phyloP scores from a whole-genome alignment of 2,888 invertebrate genomes.

The Melanostoma mellinum region DNA sequence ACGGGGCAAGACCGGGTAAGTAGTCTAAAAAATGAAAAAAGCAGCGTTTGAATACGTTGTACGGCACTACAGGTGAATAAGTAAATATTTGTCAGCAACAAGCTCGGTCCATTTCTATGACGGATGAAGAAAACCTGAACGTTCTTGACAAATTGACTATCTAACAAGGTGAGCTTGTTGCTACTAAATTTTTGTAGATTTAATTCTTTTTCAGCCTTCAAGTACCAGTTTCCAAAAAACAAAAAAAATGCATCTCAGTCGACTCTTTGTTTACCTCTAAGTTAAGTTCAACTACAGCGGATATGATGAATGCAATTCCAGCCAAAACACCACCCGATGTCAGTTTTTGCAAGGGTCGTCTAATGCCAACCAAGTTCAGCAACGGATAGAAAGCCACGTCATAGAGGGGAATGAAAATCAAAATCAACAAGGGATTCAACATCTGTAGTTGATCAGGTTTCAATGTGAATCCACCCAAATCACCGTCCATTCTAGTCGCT shows the following conservation, averaged over 20 bases:
- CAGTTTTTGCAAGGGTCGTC: constrained; percentile 92
- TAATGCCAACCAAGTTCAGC: constrained; percentile 86
- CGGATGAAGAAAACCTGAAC: too few species aligned
- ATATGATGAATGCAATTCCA: constrained; percentile 92
- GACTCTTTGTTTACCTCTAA: constrained; percentile 84
- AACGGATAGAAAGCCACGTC: constrained; percentile 91
- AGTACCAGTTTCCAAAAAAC: too few species aligned
- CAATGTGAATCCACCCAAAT: constrained; percentile 87
- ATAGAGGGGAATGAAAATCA: constrained; percentile 93
- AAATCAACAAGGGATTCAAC: constrained; percentile 92
- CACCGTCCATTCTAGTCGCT: constrained; percentile 93
- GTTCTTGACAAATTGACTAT: too few species aligned
- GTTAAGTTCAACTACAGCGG: constrained; percentile 91
- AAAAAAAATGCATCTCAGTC: too few species aligned
- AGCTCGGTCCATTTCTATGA: too few species aligned
- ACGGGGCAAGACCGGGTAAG: constrained; percentile 86
- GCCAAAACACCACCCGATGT: constrained; percentile 93
- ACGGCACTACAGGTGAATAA: neutral
- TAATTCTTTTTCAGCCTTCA: too few species aligned
- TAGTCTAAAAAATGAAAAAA: constrained; percentile 82
- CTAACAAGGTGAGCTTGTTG: too few species aligned
- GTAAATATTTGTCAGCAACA: neutral
- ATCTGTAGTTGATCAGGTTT: constrained; percentile 98
- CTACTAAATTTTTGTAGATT: constrained; percentile 82
- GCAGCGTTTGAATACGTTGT: neutral